Percentiles rank a stretch among this genome's conserved stretches.
phyloP scores from a whole-genome alignment of 2,797 vertebrate genomes.

The Setipinna tenuifilis region DNA sequence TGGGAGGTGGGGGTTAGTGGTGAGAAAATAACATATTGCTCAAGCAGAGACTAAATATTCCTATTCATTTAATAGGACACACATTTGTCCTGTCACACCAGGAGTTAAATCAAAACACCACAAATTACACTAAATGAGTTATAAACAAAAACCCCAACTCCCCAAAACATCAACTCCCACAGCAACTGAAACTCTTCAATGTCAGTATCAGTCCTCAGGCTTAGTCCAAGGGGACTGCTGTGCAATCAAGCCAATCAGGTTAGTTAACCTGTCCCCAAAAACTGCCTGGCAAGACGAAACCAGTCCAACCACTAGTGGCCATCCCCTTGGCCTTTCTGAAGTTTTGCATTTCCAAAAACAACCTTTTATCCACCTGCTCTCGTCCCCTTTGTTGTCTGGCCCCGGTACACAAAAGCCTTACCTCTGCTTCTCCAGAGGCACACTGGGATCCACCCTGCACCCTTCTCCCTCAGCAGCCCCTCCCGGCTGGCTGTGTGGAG shows the following conservation, averaged over 20 bases:
- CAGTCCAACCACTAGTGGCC: not conserved
- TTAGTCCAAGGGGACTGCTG: not conserved
- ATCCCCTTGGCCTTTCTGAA: not conserved
- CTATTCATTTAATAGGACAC: not conserved
- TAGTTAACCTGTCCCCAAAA: not conserved
- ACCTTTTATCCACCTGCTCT: not conserved
- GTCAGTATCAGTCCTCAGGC: not conserved
- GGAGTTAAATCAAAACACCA: not conserved
- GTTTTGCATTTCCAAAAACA: not conserved
- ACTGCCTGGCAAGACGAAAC: not conserved
- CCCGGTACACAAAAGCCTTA: slow-evolving; percentile 61
- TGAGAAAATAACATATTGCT: not conserved
- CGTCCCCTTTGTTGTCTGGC: not conserved
- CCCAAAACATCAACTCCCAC: not conserved
- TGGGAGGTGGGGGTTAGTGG: not conserved
- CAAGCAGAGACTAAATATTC: not conserved
- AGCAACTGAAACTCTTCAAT: not conserved
- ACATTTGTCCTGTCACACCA: not conserved
- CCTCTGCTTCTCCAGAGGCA: slow-evolving; percentile 93
- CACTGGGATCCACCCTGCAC: slow-evolving; percentile 77
- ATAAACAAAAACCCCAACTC: not conserved
- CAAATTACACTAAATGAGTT: not conserved
- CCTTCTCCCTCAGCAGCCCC: not conserved
- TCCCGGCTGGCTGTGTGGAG: slow-evolving; percentile 40
- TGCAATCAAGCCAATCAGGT: not conserved